phyloP scores from a whole-genome alignment of 1,140 invertebrate species.

The Meteorus sp. region DNA sequence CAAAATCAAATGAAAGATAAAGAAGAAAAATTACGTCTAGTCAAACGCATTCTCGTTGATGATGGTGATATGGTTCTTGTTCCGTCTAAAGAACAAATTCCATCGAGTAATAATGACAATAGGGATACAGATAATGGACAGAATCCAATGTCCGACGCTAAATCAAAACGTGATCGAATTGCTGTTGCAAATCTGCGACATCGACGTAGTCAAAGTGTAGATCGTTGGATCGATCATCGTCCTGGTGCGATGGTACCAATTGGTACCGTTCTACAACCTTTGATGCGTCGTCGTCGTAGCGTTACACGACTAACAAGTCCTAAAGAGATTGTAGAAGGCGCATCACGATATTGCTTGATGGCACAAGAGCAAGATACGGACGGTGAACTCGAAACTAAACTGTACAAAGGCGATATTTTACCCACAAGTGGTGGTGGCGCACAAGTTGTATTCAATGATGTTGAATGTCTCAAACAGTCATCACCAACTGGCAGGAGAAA shows the following conservation, averaged over 20 bases:
- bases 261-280: constrained; percentile 87
- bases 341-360: constrained; percentile 87
- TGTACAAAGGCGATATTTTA: constrained; percentile 92
- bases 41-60: constrained; percentile 58
- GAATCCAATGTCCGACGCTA: too few species aligned
- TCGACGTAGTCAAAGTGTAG: constrained; percentile 76
- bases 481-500: constrained; percentile 67
- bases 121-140: too few species aligned
- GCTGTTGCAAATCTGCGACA: constrained; percentile 74
- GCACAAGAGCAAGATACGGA: constrained; percentile 88
- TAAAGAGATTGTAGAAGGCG: constrained; percentile 60
- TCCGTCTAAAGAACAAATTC: constrained; percentile 34
- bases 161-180: constrained; percentile 38
- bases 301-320: constrained; percentile 74
- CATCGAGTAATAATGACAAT: constrained; percentile 24
- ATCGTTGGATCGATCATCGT: constrained; percentile 89
- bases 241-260: constrained; percentile 71
- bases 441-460: constrained; percentile 93
- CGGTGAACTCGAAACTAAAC: constrained; percentile 89
- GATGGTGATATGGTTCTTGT: constrained; percentile 37
- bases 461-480: constrained; percentile 86
- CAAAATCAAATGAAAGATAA: constrained; percentile 61
- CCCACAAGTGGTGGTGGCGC: constrained; percentile 91
- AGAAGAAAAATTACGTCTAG: constrained; percentile 58
- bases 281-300: constrained; percentile 80